phyloP scores from a whole-genome alignment of 2,113 vertebrate genomes.

The Apus apus region DNA sequence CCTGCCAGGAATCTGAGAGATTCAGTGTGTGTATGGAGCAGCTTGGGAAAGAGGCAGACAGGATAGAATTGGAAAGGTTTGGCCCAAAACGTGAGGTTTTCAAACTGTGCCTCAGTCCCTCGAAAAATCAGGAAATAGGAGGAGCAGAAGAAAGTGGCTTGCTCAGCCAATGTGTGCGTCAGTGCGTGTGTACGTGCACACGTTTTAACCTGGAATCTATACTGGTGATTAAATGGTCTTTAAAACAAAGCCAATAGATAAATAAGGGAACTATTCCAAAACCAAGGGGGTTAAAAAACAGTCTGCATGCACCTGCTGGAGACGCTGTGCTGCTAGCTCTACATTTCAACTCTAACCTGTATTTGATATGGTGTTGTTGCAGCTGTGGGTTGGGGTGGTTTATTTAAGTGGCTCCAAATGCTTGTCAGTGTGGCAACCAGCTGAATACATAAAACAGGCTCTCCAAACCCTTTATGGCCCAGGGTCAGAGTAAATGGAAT shows the following conservation, averaged over 20 bases:
- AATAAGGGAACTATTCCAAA: conserved; percentile 44
- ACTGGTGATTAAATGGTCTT: conserved; percentile 17
- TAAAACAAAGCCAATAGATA: conserved; percentile 43
- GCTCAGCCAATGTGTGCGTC: background rate
- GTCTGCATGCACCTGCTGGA: conserved; percentile 93
- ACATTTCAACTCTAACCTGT: conserved; percentile 89
- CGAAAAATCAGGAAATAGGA: background rate
- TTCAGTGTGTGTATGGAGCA: background rate
- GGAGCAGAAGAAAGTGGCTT: background rate
- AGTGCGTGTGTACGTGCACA: background rate
- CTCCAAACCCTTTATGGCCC: conserved; percentile 98
- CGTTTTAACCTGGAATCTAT: background rate
- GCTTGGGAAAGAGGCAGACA: background rate
- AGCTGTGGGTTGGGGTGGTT: conserved; percentile 95
- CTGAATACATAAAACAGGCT: conserved; percentile 99
- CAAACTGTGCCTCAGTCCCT: background rate
- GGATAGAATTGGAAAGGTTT: background rate
- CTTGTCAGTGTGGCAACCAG: conserved; percentile 97
- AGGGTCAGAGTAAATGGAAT: conserved; percentile 98
- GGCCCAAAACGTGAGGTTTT: background rate
- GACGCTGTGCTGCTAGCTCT: conserved; percentile 83
- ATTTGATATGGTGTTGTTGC: conserved; percentile 98
- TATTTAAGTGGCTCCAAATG: conserved; percentile 99
- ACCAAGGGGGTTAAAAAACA: conserved; percentile 58
- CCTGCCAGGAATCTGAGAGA: conserved; percentile 3